Evolutionary conservation across 2,888 invertebrate genomes (phyloP).

Genomic region (Pachycephus smyrnensis): DNA sequence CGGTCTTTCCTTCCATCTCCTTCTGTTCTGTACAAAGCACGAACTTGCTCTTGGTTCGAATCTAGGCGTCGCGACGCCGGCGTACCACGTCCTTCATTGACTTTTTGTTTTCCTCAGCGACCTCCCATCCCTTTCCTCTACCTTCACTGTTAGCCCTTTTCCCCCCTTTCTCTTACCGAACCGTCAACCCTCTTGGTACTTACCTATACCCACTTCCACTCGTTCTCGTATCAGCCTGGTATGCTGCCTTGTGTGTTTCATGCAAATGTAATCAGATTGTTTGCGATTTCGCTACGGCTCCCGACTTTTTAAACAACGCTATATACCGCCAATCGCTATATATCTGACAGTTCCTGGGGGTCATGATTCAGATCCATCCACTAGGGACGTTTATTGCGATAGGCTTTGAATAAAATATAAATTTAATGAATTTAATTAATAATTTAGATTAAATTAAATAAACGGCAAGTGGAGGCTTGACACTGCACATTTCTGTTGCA

Average conservation of each 20-base stretch:
- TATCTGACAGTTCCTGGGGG: background rate
- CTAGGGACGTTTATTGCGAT: background rate
- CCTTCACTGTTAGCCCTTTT: constrained; percentile 11
- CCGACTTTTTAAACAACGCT: constrained; percentile 3
- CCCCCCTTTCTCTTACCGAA: constrained; percentile 19
- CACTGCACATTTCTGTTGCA: background rate
- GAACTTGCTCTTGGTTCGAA: constrained; percentile 18
- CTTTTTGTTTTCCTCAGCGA: constrained; percentile 35
- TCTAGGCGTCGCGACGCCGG: constrained; percentile 45
- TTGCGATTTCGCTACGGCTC: constrained; percentile 38
- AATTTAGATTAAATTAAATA: background rate
- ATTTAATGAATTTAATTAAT: background rate
- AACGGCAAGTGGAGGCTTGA: background rate
- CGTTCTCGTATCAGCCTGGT: constrained; percentile 38
- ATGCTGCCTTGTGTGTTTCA: constrained; percentile 43
- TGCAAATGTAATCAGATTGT: constrained; percentile 58
- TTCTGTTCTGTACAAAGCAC: background rate
- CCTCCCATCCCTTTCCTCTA: constrained; percentile 15
- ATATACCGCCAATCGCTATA: background rate
- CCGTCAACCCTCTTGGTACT: constrained; percentile 1
- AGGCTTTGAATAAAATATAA: background rate
- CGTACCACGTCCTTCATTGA: constrained; percentile 31
- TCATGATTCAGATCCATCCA: background rate
- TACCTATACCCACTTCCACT: constrained; percentile 10
- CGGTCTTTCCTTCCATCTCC: constrained; percentile 12